phyloP scores from a whole-genome alignment of 2,888 invertebrate species.

The Stenurella melanura region DNA sequence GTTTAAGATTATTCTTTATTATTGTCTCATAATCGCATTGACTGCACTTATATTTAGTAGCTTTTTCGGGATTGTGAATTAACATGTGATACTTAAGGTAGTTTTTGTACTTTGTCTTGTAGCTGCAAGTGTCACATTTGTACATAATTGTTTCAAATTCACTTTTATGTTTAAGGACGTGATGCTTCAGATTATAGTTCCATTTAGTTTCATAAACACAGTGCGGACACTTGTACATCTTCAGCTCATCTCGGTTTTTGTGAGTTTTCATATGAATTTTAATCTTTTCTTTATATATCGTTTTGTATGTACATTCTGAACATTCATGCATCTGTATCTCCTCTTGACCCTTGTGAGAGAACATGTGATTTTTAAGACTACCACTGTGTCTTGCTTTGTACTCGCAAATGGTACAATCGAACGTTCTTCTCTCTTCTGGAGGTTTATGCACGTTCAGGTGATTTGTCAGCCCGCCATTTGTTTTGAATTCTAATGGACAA shows the following conservation, averaged over 20 bases:
- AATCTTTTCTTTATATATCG: too few relatives aligned
- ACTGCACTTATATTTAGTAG: not conserved
- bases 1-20: not conserved
- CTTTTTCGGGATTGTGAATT: not conserved
- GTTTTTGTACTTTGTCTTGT: not conserved
- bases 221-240: constrained; percentile 12
- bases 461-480: too few relatives aligned
- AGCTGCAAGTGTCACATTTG: not conserved
- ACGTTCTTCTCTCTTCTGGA: too few relatives aligned
- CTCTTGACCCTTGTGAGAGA: too few relatives aligned
- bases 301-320: too few relatives aligned
- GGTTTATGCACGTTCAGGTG: too few relatives aligned
- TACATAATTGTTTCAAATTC: not conserved
- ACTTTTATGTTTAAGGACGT: too few relatives aligned
- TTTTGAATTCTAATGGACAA: too few relatives aligned
- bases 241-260: not conserved
- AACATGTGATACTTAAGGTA: not conserved
- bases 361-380: too few relatives aligned
- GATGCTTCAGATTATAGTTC: not conserved
- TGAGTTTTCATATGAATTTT: not conserved
- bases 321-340: too few relatives aligned
- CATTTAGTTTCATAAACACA: constrained; percentile 8
- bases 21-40: not conserved
- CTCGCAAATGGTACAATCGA: too few relatives aligned
- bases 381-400: too few relatives aligned